Evolutionary conservation across 2,113 vertebrate genomes (phyloP).

Genomic region (Oxyruncus cristatus): DNA sequence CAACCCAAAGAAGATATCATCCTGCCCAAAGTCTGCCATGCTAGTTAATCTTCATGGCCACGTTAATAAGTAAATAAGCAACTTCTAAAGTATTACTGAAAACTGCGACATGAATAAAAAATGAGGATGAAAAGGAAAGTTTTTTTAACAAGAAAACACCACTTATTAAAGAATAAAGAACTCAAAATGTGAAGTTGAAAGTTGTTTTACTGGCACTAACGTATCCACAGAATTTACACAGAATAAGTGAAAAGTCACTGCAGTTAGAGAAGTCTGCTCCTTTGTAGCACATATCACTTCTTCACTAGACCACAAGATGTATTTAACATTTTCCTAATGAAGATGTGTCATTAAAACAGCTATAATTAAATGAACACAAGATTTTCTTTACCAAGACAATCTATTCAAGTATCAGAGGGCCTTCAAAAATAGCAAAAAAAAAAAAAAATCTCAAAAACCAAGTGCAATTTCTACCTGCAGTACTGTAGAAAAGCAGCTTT

Average conservation of each 20-base stretch:
- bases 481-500: conserved; percentile 94
- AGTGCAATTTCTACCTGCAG: conserved; percentile 82
- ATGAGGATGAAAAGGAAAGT: background rate
- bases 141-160: background rate
- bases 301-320: background rate
- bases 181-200: background rate
- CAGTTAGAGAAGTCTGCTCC: background rate
- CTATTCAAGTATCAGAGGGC: background rate
- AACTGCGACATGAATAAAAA: background rate
- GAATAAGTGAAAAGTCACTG: background rate
- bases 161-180: background rate
- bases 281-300: background rate
- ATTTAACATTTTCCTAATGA: background rate
- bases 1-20: background rate
- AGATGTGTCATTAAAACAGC: background rate
- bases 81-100: background rate
- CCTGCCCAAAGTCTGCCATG: background rate
- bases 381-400: background rate
- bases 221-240: background rate
- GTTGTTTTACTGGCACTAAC: background rate
- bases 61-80: background rate
- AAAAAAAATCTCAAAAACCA: background rate
- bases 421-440: background rate
- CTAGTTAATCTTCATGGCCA: background rate
- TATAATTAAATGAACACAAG: background rate